Evolutionary conservation across 2,797 vertebrate species (phyloP).

Genomic region (Eulemur rubriventer): DNA sequence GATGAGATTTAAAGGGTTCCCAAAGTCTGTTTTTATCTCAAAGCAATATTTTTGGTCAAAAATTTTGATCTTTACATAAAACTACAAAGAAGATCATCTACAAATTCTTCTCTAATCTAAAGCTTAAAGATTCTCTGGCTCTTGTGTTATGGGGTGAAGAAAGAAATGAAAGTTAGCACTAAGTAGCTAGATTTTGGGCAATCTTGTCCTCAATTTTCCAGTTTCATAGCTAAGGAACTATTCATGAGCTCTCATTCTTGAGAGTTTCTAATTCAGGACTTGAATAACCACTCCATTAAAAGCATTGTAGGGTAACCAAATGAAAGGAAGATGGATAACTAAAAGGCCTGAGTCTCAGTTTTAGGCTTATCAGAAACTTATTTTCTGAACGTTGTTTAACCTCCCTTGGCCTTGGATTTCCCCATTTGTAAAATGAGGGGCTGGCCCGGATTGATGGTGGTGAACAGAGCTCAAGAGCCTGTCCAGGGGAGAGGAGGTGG

Average conservation of each 20-base stretch:
- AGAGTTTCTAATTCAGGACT: background rate
- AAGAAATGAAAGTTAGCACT: background rate
- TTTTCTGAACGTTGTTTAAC: background rate
- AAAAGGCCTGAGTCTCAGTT: background rate
- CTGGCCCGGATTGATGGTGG: background rate
- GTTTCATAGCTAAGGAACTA: background rate
- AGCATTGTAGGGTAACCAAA: background rate
- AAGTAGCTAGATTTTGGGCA: background rate
- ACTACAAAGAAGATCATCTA: background rate
- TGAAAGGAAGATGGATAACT: background rate
- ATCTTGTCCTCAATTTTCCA: background rate
- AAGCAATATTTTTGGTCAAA: background rate
- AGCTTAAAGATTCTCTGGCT: background rate
- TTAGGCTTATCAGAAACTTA: background rate
- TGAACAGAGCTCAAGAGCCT: background rate
- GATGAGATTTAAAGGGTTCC: background rate
- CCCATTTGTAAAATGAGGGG: background rate
- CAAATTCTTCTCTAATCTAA: background rate
- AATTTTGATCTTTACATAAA: background rate
- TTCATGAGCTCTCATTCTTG: background rate
- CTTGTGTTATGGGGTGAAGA: background rate
- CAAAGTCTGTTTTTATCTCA: background rate
- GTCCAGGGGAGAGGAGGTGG: fast-evolving
- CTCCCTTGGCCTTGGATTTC: background rate
- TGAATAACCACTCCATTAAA: background rate